Base-by-base conservation (phyloP, 2,888 invertebrate species). In the Hypomecis atomaria region DNA sequence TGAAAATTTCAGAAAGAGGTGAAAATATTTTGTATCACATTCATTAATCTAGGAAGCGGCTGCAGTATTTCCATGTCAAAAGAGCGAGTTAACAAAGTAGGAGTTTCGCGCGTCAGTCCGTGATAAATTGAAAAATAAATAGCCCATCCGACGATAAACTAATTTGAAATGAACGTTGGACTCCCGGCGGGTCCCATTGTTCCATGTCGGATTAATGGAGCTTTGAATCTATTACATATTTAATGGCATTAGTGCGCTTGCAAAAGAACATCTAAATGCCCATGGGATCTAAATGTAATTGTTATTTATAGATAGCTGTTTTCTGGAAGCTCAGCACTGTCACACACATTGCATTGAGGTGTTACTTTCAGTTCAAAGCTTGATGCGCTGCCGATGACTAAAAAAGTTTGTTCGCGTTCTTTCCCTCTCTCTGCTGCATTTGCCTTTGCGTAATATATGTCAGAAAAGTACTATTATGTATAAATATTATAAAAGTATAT, bases 81-180 rank as follows among this genome's bases (percentile, higher is more conserved):
- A 66, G 65, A 64, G 66, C 59, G 52, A 52, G 63, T 59, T 65
- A 58, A 59, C 53, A 56, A 69, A 62, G 67, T 65, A 69, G 62
- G 67, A 69, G 63, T 65, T 66, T 48, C 44, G 59, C 58, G 62
- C 65, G 62, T 48, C 62, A 59, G 53, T 56, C 66, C 56, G 67
- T 65, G 65, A 69, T 69, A 70, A 75, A 75, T 71, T 77, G 71
- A 71, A 78, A 78, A 77, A 77, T 76, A 78, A 76, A 77, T 72
- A 78, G 71, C 67, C 69, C 67, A 59, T 69, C 67, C 70, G 69
- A 78, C 77, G 77, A 75, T 76, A 75, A 81, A 75, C 78, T 82
- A 79, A 84, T 84, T 84, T 79, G 69, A 79, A 81, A 82, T 80
- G 79, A 77, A 82, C 77, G 74, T 75, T 71, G 70, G 65, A 66